A percentile compares a stretch with the other conserved stretches of the same genome.
These are phyloP conservation scores for Eueremaeus valkanovi DNA, from an alignment of 2,888 invertebrate species.

Conservation along the genomic window DNA sequence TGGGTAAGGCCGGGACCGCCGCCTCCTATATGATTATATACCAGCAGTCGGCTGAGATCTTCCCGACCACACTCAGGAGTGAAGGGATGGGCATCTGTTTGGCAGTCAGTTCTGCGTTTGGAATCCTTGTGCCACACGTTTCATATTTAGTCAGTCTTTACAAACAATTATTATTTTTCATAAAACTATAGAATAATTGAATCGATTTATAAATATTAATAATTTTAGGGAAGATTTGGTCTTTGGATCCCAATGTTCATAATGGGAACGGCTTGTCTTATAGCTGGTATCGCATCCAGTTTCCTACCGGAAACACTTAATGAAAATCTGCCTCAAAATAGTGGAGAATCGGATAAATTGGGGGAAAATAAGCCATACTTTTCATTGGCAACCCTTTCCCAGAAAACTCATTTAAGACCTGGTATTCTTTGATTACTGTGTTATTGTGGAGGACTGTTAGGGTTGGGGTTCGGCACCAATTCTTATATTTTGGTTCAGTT, in stretches of 20 bases:
- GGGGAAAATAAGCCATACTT: conserved; percentile 54
- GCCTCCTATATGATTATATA: conserved; percentile 60
- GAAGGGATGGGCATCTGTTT: conserved; percentile 61
- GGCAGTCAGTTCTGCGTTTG: conserved; percentile 38
- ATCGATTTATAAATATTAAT: background rate
- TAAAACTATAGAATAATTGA: too few relatives aligned
- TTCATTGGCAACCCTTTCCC: conserved; percentile 58
- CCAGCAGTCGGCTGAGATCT: conserved; percentile 63
- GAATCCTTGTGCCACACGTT: conserved; percentile 44
- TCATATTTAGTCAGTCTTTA: conserved; percentile 43
- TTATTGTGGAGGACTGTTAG: too few relatives aligned
- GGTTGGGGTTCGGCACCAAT: too few relatives aligned
- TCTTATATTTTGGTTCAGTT: too few relatives aligned
- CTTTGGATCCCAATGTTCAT: conserved; percentile 67
- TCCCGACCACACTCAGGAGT: conserved; percentile 64
- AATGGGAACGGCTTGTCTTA: conserved; percentile 73
- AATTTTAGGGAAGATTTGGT: conserved; percentile 35
- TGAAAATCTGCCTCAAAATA: conserved; percentile 75
- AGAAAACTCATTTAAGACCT: background rate
- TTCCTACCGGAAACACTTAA: conserved; percentile 78
- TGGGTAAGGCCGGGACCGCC: conserved; percentile 52
- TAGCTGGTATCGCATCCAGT: conserved; percentile 72
- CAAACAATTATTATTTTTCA: background rate
- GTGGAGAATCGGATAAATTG: conserved; percentile 71
- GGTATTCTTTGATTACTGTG: too few relatives aligned